Evolutionary conservation across 2,797 vertebrate species (phyloP).

Genomic region (Botia almorhae): DNA sequence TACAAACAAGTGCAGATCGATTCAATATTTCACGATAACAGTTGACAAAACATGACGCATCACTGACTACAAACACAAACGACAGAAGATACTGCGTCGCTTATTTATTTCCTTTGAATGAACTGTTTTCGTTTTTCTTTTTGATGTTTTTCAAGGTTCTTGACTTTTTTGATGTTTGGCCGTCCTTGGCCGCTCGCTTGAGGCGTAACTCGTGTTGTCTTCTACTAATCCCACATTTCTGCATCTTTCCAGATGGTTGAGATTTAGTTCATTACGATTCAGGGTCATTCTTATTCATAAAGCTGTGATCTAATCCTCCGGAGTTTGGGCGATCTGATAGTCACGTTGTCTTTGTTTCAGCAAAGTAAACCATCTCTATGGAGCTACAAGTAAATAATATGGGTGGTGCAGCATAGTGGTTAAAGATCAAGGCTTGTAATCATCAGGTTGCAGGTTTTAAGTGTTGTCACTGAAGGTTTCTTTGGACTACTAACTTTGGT

Average conservation of each 20-base stretch:
- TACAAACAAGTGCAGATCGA: neutral
- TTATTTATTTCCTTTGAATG: neutral
- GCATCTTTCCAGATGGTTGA: conserved; percentile 47
- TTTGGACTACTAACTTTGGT: too few species aligned
- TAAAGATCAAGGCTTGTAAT: neutral
- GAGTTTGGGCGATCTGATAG: neutral
- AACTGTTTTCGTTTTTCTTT: conserved; percentile 10
- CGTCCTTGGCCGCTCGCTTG: neutral
- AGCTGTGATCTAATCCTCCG: conserved; percentile 47
- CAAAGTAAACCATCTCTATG: neutral
- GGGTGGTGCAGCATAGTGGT: neutral
- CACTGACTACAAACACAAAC: neutral
- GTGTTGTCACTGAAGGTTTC: too few species aligned
- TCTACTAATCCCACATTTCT: conserved; percentile 20
- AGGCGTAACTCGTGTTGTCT: conserved; percentile 1
- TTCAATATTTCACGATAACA: conserved; percentile 4
- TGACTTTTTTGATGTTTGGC: conserved; percentile 12
- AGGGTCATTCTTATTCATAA: conserved; percentile 13
- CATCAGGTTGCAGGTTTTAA: neutral
- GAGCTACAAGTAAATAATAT: neutral
- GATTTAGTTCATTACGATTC: conserved; percentile 41
- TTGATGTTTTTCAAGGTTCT: conserved; percentile 2
- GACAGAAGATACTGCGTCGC: neutral
- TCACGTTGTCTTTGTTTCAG: neutral
- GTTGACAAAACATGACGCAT: neutral